A percentile compares a stretch with the other conserved stretches of the same genome.
Conservation (phyloP, 2,113 vertebrate genomes). For the Vanacampus margaritifer region DNA sequence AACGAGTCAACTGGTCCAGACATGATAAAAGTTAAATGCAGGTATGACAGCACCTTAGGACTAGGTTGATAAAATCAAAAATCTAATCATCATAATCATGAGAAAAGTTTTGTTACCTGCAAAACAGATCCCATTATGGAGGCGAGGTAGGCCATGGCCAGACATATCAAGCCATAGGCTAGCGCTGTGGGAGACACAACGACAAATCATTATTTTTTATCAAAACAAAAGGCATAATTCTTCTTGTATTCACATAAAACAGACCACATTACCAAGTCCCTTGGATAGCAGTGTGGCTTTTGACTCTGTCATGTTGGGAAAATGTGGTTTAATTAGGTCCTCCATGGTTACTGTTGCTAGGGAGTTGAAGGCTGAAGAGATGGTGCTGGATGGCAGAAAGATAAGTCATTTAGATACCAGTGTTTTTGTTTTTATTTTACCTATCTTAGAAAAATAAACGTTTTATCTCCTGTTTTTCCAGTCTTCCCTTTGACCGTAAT, state of each 20-base stretch:
- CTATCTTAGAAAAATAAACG: neutral
- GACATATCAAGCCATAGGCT: constrained; percentile 86
- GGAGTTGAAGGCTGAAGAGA: constrained; percentile 96
- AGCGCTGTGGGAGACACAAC: constrained; percentile 70
- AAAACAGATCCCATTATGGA: constrained; percentile 89
- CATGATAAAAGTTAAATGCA: too few relatives aligned
- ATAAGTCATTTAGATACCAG: neutral
- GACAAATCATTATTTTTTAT: neutral
- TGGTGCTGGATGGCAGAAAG: constrained; percentile 75
- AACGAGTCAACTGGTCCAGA: too few relatives aligned
- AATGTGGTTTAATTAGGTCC: constrained; percentile 88
- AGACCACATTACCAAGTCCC: constrained; percentile 75
- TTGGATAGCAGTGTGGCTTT: constrained; percentile 85
- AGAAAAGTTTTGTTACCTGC: constrained; percentile 72
- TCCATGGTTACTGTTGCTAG: constrained; percentile 95
- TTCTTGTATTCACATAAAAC: neutral
- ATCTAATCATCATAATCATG: neutral
- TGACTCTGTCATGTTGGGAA: constrained; percentile 76
- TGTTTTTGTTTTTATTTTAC: neutral
- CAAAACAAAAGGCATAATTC: neutral
- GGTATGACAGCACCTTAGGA: too few relatives aligned
- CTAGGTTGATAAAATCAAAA: too few relatives aligned
- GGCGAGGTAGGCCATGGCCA: constrained; percentile 94
- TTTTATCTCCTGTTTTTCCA: neutral
- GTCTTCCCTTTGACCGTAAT: neutral